Conservation (phyloP, 2,888 invertebrate genomes). For the Spicauda simplicius region DNA sequence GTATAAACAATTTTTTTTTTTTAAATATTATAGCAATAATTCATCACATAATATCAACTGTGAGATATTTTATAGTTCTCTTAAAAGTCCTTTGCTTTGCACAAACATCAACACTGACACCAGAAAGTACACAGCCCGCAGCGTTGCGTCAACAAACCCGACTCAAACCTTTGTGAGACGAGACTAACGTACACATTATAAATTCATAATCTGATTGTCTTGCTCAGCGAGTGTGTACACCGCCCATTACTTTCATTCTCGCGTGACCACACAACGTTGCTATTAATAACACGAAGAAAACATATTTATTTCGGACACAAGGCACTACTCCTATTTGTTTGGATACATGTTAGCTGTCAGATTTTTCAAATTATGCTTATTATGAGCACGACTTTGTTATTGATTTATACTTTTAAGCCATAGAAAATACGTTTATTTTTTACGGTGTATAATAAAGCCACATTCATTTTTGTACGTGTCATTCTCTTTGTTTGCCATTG, state of each 20-base stretch:
- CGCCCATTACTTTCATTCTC: slow-evolving; percentile 20
- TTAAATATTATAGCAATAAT: background rate
- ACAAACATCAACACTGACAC: slow-evolving; percentile 36
- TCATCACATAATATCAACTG: background rate
- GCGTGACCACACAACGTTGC: slow-evolving; percentile 26
- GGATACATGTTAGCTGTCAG: slow-evolving; percentile 18
- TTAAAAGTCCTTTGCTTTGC: slow-evolving; percentile 29
- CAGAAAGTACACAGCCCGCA: slow-evolving; percentile 34
- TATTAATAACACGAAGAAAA: slow-evolving; percentile 23
- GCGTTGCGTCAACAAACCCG: slow-evolving; percentile 33
- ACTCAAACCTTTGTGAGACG: slow-evolving; percentile 31
- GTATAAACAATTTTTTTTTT: no score
- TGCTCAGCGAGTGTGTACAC: slow-evolving; percentile 33
- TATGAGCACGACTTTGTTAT: slow-evolving; percentile 8
- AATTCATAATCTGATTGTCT: slow-evolving; percentile 25
- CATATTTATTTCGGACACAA: slow-evolving; percentile 24
- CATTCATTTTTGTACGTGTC: no score
- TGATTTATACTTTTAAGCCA: background rate
- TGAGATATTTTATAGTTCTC: slow-evolving; percentile 18
- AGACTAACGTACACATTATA: slow-evolving; percentile 30
- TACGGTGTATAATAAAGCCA: no score
- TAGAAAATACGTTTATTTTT: no score
- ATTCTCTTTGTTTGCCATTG: no score
- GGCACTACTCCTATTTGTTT: slow-evolving; percentile 24
- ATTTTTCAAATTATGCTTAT: slow-evolving; percentile 26